phyloP scores from a whole-genome alignment of 2,797 vertebrate species.

The Mormyrops attenuatus region DNA sequence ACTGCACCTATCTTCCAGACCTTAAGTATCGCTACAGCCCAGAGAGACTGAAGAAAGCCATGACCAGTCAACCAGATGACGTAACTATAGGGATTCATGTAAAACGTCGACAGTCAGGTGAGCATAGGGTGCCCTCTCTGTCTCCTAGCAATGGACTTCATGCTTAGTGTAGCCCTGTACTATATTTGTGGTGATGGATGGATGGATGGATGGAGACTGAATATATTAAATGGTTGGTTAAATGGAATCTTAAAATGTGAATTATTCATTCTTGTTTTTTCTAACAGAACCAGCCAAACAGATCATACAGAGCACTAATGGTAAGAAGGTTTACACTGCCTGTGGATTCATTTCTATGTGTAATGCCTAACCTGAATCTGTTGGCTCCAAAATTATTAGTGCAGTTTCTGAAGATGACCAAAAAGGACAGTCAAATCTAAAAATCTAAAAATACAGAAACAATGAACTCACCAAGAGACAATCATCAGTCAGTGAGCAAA shows the following conservation, averaged over 20 bases:
- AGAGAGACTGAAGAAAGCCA: constrained; percentile 75
- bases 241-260: neutral
- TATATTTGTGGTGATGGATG: neutral
- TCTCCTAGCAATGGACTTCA: neutral
- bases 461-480: neutral
- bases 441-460: neutral
- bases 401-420: neutral
- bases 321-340: neutral
- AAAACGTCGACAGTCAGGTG: constrained; percentile 83
- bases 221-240: neutral
- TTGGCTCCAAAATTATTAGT: neutral
- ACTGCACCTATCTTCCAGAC: constrained; percentile 50
- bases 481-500: neutral
- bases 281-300: constrained; percentile 63
- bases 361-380: neutral
- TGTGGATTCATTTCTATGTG: neutral
- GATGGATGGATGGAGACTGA: neutral
- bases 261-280: constrained; percentile 20
- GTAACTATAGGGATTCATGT: constrained; percentile 48
- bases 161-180: neutral
- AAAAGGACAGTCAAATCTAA: neutral
- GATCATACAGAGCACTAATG: constrained; percentile 41
- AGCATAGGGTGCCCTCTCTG: constrained; percentile 26
- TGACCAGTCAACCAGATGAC: constrained; percentile 63
- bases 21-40: constrained; percentile 79